These are phyloP conservation scores for Cephonodes hylas DNA, from an alignment of 2,888 invertebrate genomes.

Conservation along the genomic window DNA sequence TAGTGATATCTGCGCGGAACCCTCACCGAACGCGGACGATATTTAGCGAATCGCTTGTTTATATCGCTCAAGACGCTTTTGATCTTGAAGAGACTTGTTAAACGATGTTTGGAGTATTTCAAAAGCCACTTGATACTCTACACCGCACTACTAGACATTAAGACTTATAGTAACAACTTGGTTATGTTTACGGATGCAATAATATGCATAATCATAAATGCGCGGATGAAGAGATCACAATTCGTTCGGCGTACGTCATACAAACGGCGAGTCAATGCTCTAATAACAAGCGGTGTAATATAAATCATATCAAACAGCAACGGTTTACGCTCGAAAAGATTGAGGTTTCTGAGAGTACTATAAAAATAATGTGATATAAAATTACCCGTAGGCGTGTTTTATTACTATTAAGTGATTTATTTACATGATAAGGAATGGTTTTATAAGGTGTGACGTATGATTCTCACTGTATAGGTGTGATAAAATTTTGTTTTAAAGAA, in stretches of 20 bases:
- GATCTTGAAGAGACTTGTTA: constrained; percentile 14
- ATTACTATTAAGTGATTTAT: not conserved
- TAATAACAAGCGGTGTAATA: not conserved
- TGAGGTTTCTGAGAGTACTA: not conserved
- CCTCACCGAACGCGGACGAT: constrained; percentile 5
- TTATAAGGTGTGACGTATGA: not conserved
- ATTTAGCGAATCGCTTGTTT: not conserved
- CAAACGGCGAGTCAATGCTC: not conserved
- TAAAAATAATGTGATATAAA: not conserved
- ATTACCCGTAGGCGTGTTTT: not conserved
- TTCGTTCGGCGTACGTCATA: not conserved
- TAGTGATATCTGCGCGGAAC: not conserved
- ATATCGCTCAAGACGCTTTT: constrained; percentile 11
- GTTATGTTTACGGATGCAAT: not conserved
- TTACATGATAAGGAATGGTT: not conserved
- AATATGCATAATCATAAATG: not conserved
- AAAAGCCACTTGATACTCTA: constrained; percentile 5
- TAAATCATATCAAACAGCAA: not conserved
- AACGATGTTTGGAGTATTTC: constrained; percentile 3
- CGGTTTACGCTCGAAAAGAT: constrained; percentile 3
- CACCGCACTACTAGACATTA: not conserved
- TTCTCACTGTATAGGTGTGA: not conserved
- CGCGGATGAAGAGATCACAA: not conserved
- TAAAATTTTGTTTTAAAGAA: not conserved
- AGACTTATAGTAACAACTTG: not conserved